These are phyloP conservation scores for Drosophila incognita DNA, from an alignment of 2,888 invertebrate genomes.

Conservation along the genomic window DNA sequence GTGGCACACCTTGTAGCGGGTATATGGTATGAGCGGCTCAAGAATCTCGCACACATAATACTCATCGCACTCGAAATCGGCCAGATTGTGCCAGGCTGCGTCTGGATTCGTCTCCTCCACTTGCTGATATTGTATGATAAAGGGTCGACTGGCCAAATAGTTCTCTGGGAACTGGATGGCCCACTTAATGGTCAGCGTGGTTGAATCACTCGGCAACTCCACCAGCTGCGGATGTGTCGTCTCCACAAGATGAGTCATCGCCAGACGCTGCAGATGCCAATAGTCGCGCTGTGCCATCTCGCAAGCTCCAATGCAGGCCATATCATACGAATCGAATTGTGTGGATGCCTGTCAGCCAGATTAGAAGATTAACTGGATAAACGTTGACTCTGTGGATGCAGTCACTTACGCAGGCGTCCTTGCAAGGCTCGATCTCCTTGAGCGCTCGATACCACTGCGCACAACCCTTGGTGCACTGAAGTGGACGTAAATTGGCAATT, in stretches of 20 bases:
- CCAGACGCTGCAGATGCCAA: slow-evolving; percentile 73
- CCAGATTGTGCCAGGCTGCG: slow-evolving; percentile 91
- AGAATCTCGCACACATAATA: slow-evolving; percentile 88
- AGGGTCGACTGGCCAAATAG: slow-evolving; percentile 75
- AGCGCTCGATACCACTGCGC: slow-evolving; percentile 91
- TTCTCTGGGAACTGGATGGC: slow-evolving; percentile 74
- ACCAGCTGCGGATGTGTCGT: slow-evolving; percentile 64
- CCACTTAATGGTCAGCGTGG: slow-evolving; percentile 73
- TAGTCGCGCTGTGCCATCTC: slow-evolving; percentile 80
- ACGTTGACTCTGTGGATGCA: background rate
- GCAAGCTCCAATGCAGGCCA: slow-evolving; percentile 83
- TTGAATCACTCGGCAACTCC: slow-evolving; percentile 25
- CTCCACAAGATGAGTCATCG: slow-evolving; percentile 63
- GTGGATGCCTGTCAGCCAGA: slow-evolving; percentile 60
- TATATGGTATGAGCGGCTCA: slow-evolving; percentile 93
- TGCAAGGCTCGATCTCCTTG: slow-evolving; percentile 89
- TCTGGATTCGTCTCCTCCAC: slow-evolving; percentile 86
- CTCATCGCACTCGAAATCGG: slow-evolving; percentile 86
- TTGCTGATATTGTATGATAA: slow-evolving; percentile 80
- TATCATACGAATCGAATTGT: slow-evolving; percentile 78
- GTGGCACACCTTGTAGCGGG: slow-evolving; percentile 91
- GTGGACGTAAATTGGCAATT: background rate
- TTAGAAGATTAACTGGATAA: background rate
- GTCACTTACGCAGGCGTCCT: slow-evolving; percentile 92
- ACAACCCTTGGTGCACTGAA: slow-evolving; percentile 92